Base-by-base conservation (phyloP, 2,888 invertebrate genomes). In the Erebia ligea region DNA sequence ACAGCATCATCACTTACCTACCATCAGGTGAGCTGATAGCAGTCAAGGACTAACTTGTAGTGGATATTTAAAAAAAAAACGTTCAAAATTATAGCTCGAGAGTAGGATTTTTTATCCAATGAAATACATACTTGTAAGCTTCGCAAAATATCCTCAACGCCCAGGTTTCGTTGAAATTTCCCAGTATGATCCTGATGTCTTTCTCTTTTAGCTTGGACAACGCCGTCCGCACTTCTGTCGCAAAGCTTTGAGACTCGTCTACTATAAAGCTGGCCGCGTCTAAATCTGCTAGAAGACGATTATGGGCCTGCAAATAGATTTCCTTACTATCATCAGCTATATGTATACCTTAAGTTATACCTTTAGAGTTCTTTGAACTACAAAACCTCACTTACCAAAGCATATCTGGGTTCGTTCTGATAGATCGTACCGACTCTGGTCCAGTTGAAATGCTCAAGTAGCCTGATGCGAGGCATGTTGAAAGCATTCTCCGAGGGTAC, bases 401-500 rank as follows among this genome's bases (percentile, higher is more conserved):
- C 97, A 86, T 98, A 98, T 88, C 98, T 94, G 0, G 98, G 98
- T 81, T 98, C 97, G 86, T 99, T 99, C 89, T 99, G 99, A 86
- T 98, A 99, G 75, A 99, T 96, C 1, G 99, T 99, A 1, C 99
- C 99, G 50, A 99, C 98, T 73, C 98, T 94, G 0, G 98, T 99
- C 99, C 99, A 99, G 91, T 99, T 99, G 94, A 98, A 99, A 81
- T 97, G 96, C 83, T 96, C 95, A 76, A 99, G 94, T 48, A 99
- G 94, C 6, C 97, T 96, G 68, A 99, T 95, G 42, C 99, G 95
- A 0, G 99, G 99, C 21, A 97, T 95, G 90, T 99, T 99, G 93
- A 98, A 98, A 65, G 98, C 98, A 84, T 98, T 98, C 88, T 99
- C 99, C 68, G 98, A 98, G 0, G 99, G 99, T 21, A 99, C 99